Percentiles rank a stretch among this genome's conserved stretches.
phyloP scores from a whole-genome alignment of 1,140 invertebrate species.

The Thalassaphorura encarpata region DNA sequence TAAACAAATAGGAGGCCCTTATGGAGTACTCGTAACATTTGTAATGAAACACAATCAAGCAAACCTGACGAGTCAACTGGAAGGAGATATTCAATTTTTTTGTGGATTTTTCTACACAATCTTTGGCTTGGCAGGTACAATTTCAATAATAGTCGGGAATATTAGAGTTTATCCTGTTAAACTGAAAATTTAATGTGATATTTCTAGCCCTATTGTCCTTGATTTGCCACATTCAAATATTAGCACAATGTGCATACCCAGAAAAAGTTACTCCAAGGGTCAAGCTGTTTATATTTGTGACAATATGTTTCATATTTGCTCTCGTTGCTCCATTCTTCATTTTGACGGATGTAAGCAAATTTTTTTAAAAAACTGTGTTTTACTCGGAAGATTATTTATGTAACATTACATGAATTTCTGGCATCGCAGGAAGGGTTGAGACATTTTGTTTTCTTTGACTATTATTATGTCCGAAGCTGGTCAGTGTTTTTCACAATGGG shows the following conservation, averaged over 20 bases:
- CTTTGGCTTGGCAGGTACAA: background rate
- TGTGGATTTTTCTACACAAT: conserved; percentile 3
- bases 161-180: too few relatives aligned
- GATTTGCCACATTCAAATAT: conserved; percentile 2
- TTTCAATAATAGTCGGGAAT: too few relatives aligned
- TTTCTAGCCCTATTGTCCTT: background rate
- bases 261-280: background rate
- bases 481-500: background rate
- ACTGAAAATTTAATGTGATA: too few relatives aligned
- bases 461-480: background rate
- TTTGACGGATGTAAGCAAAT: too few relatives aligned
- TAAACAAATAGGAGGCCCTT: conserved; percentile 2
- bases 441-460: conserved; percentile 3
- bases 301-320: background rate
- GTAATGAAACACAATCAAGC: conserved; percentile 13
- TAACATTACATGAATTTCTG: background rate
- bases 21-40: conserved; percentile 9
- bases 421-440: background rate
- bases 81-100: conserved; percentile 10
- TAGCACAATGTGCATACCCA: conserved; percentile 3
- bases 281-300: background rate
- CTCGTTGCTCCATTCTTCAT: too few relatives aligned
- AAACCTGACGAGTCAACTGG: conserved; percentile 6
- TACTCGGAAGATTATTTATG: too few relatives aligned
- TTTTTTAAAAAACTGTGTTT: too few relatives aligned